Evolutionary conservation across 2,888 invertebrate species (phyloP).

Genomic region (Nyleta sp.): DNA sequence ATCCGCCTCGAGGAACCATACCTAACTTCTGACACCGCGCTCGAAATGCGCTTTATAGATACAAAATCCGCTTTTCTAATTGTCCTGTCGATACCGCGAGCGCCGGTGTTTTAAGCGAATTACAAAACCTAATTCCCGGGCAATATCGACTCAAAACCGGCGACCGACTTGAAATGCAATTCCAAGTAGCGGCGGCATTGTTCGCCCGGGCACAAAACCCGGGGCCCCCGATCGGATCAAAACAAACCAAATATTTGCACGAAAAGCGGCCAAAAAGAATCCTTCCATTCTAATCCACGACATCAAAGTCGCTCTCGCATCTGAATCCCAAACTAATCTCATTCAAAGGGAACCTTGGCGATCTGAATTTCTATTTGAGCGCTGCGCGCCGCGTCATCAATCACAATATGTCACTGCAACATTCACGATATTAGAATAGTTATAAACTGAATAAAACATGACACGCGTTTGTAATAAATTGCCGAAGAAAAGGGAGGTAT

Average conservation of each 20-base stretch:
- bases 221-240: constrained; percentile 33
- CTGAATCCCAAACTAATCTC: constrained; percentile 45
- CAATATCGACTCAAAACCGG: background rate
- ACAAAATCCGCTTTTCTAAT: background rate
- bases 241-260: constrained; percentile 54
- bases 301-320: constrained; percentile 37
- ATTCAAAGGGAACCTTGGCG: constrained; percentile 56
- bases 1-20: no score
- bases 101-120: background rate
- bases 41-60: background rate
- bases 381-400: constrained; percentile 41
- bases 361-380: constrained; percentile 50
- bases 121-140: constrained; percentile 2
- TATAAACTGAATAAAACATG: constrained; percentile 64
- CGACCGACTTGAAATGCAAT: constrained; percentile 19
- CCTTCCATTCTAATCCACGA: constrained; percentile 25
- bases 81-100: no score
- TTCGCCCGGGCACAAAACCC: constrained; percentile 19
- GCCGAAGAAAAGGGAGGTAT: constrained; percentile 23
- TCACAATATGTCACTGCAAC: constrained; percentile 61
- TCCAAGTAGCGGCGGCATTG: constrained; percentile 35
- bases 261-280: constrained; percentile 17
- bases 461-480: constrained; percentile 60
- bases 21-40: no score
- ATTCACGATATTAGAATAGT: constrained; percentile 54